Evolutionary conservation across 2,797 vertebrate genomes (phyloP).

Genomic region (Acanthornis magna): DNA sequence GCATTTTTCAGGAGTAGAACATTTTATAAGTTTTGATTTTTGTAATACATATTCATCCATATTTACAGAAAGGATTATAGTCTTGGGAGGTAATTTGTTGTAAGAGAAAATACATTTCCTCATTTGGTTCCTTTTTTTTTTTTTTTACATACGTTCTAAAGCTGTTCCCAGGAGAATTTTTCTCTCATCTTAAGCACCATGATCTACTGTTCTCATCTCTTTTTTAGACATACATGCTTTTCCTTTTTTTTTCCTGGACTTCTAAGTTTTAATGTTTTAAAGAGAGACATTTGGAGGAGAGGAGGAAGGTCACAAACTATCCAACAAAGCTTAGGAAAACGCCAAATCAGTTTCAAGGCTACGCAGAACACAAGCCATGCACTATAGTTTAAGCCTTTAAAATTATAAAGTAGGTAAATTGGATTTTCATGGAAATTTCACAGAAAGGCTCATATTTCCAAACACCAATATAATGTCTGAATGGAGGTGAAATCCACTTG

Average conservation of each 20-base stretch:
- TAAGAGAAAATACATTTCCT: not conserved
- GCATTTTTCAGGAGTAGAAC: not conserved
- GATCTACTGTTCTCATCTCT: not conserved
- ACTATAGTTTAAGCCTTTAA: constrained; percentile 32
- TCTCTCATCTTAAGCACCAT: not conserved
- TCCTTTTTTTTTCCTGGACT: not conserved
- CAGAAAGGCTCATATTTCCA: constrained; percentile 15
- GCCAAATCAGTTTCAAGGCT: constrained; percentile 45
- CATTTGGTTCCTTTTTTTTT: not conserved
- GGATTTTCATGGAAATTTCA: constrained; percentile 70
- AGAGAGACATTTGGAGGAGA: not conserved
- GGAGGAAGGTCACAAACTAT: constrained; percentile 4
- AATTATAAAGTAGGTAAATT: constrained; percentile 62
- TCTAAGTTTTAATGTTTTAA: not conserved
- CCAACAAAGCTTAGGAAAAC: constrained; percentile 33
- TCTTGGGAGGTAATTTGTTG: not conserved
- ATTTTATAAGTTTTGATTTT: not conserved
- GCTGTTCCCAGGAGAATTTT: not conserved
- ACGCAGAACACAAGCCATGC: constrained; percentile 1
- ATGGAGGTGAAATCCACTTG: constrained; percentile 20
- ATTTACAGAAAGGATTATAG: not conserved
- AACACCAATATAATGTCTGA: constrained; percentile 37
- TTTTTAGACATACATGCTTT: not conserved
- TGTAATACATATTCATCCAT: not conserved
- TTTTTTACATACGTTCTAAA: not conserved